Conservation (phyloP, 2,888 invertebrate genomes). For the Seira ritae region DNA sequence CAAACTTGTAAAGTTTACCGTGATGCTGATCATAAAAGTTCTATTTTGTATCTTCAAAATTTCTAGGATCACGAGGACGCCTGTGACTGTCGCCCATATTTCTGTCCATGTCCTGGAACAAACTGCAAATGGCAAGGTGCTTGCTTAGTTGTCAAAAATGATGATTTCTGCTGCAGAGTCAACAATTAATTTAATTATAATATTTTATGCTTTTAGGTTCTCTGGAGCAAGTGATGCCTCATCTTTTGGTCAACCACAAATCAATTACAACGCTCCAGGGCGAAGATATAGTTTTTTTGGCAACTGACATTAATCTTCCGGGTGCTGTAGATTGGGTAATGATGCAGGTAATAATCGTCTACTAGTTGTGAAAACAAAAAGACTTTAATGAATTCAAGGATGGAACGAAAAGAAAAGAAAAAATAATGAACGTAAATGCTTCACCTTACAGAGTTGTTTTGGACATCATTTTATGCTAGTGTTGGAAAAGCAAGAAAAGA, state of each 20-base stretch:
- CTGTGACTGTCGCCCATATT: conserved; percentile 98
- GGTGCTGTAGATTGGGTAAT: conserved; percentile 99
- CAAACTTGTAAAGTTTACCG: background rate
- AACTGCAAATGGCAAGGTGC: conserved; percentile 97
- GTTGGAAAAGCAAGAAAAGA: conserved; percentile 98
- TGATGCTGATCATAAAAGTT: background rate
- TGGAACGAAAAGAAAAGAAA: too few relatives aligned
- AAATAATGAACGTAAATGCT: background rate
- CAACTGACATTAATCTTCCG: conserved; percentile 99
- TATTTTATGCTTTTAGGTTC: conserved; percentile 78
- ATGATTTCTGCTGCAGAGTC: too few relatives aligned
- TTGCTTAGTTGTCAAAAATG: conserved; percentile 1
- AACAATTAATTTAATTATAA: background rate
- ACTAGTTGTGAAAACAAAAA: too few relatives aligned
- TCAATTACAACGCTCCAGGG: conserved; percentile 98
- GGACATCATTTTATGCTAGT: conserved; percentile 99
- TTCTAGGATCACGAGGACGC: conserved; percentile 93
- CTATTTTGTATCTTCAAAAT: background rate
- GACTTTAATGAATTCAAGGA: too few relatives aligned
- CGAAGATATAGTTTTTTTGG: conserved; percentile 99
- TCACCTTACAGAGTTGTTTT: conserved; percentile 85
- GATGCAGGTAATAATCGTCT: conserved; percentile 91
- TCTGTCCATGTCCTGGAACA: conserved; percentile 98
- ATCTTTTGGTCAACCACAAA: conserved; percentile 97
- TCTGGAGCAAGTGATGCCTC: conserved; percentile 98